A percentile compares a stretch with the other conserved stretches of the same genome.
These are phyloP conservation scores for Lota lota DNA, from an alignment of 2,113 vertebrate genomes.

Conservation along the genomic window DNA sequence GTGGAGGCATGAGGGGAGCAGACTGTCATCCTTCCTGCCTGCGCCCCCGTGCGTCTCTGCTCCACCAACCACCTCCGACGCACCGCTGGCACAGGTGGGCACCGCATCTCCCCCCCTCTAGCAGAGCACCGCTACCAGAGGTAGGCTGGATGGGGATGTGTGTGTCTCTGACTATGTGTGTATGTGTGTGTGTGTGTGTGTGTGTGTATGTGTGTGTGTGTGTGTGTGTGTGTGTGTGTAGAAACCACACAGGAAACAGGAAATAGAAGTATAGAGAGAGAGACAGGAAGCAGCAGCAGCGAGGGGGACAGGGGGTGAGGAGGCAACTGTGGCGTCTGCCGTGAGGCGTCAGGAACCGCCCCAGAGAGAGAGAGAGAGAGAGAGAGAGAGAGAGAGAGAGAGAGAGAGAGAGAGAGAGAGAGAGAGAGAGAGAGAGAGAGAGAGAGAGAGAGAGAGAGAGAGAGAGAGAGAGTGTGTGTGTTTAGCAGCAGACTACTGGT, in stretches of 20 bases:
- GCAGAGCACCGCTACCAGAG: too few relatives aligned
- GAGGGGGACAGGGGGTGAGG: not conserved
- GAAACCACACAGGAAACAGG: slow-evolving; percentile 48
- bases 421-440: not conserved
- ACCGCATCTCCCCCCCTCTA: too few relatives aligned
- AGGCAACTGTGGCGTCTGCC: not conserved
- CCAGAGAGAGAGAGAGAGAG: not conserved
- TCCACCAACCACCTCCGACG: too few relatives aligned
- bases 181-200: not conserved
- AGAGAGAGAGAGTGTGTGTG: slow-evolving; percentile 8
- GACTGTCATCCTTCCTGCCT: too few relatives aligned
- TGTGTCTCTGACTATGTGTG: not conserved
- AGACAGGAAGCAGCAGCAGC: not conserved
- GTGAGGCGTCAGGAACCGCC: not conserved
- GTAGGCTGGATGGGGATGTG: not conserved
- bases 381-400: not conserved
- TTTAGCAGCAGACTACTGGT: slow-evolving; percentile 11
- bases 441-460: slow-evolving; percentile 13
- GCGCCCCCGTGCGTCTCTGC: too few relatives aligned
- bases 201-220: not conserved
- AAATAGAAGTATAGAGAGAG: slow-evolving; percentile 34
- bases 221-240: not conserved
- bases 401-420: not conserved
- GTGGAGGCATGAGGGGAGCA: too few relatives aligned
- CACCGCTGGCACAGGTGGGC: too few relatives aligned